Evolutionary conservation across 2,888 invertebrate species (phyloP), one percentile per base, ranked within the genome.

Genomic region (Pimpla rufipes): DNA sequence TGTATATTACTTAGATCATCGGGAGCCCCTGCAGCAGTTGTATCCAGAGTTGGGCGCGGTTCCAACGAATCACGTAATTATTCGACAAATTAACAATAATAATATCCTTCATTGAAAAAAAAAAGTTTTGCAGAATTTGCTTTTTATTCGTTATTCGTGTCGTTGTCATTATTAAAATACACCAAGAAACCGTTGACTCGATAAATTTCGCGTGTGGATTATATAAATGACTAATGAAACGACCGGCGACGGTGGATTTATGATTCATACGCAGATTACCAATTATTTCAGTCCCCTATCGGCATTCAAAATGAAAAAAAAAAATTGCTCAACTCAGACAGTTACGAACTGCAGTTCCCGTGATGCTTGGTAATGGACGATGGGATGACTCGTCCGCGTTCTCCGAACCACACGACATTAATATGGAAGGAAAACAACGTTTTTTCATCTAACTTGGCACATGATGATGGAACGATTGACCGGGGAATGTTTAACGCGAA

Each of bases 361-460:
- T 0, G 29, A 40, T 37, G 50, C n/a, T 55, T 37, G 18, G 18
- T 70, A 37, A 70, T 37, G 40, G 37, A 18, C 21, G 68, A 40
- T 52, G 13, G 18, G 37, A 68, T 8, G 35, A 68, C n/a, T 70
- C 50, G 35, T 50, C 37, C 35, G 40, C 37, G 52, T 64, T 52
- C 16, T 8, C 16, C 42, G 52, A 13, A 62, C 35, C n/a, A 64
- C 40, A 16, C 67, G 35, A 75, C 67, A 75, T 42, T 57, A 57
- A 59, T 77, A 45, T 50, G 68, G 75, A 75, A 77, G 66, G 70
- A 76, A 70, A 81, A 47, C 23, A 21, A 55, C 29, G 47, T 29
- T 35, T 77, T 66, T 67, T 50, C n/a, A n/a, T 52, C 55, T 76
- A 77, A 67, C 70, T 77, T 81, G 81, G 81, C 81, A 81, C 81